Evolutionary conservation across 2,797 vertebrate genomes (phyloP), one percentile per base, ranked within the genome.

Genomic region (Hoplostethus mediterraneus): DNA sequence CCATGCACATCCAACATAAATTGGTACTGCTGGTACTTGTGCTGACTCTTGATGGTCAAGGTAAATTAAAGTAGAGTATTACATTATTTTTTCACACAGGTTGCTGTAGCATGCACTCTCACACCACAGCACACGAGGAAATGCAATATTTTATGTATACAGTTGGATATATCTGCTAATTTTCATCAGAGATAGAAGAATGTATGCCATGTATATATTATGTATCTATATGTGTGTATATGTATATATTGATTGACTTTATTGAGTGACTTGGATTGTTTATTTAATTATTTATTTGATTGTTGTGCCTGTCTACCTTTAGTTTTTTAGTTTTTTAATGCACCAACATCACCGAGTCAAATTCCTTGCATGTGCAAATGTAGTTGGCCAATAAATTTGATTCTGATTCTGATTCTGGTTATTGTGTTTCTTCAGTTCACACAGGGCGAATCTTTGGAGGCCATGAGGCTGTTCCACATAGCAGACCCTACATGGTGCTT

Each of bases 401-500:
- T 28, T 28, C 28, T 28, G 28, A 28, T 28, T 28, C 28, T 28
- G 28, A 21, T 21, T 21, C 21, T 1, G 21, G 3, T 16, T 33
- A 31, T 8, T 58, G 4, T 58, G 7, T 55, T 33, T n/a, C 45
- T 57, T 52, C 53, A 84, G 73, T 55, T 21, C 25, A 66, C 12
- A 42, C 81, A 60, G 73, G 21, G 6, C 1, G 21, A 8, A 91
- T 92, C 49, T 49, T 79, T 17, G 86, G 81, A 4, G 88, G 90
- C 0, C 55, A 0, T 0, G 59, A 21, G 31, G 82, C 77, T 0
- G 9, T 6, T 7, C 10, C 85, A 6, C 79, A 91, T 2, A 92
- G 90, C 61, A 70, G 77, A 8, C 90, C 91, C 0, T 91, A 89
- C 82, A 92, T 93, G 90, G 90, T 65, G 10, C 51, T 78, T 25